A percentile compares a stretch with the other conserved stretches of the same genome.
Evolutionary conservation across 2,113 vertebrate genomes (phyloP).

Genomic region (Toxotes jaculatrix): DNA sequence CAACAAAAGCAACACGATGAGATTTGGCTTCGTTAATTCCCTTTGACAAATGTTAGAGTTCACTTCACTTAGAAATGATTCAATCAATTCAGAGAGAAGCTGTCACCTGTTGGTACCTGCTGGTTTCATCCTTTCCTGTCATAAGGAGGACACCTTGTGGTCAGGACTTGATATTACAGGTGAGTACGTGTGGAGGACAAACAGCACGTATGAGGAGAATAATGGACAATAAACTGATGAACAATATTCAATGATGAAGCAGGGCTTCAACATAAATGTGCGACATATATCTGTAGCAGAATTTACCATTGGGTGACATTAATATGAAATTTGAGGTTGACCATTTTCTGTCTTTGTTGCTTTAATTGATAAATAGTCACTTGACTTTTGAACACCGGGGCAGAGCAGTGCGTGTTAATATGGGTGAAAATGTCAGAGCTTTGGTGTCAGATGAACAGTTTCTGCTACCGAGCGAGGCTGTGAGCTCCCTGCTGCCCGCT

Average conservation of each 20-base stretch:
- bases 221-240: no score
- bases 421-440: background rate
- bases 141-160: conserved; percentile 55
- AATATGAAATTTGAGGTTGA: background rate
- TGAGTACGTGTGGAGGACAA: no score
- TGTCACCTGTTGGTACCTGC: background rate
- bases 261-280: no score
- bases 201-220: no score
- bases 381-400: background rate
- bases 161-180: conserved; percentile 19
- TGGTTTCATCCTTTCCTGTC: background rate
- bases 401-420: no score
- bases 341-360: background rate
- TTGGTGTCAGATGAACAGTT: background rate
- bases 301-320: background rate
- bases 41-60: no score
- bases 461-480: no score
- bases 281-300: background rate
- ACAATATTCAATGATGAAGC: no score
- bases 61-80: no score
- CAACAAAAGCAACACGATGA: no score
- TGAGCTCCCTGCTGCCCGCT: no score
- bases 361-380: background rate
- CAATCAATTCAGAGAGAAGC: background rate
- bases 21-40: no score